Conservation (phyloP, 2,113 vertebrate species). For the Phalacrocorax carbo region DNA sequence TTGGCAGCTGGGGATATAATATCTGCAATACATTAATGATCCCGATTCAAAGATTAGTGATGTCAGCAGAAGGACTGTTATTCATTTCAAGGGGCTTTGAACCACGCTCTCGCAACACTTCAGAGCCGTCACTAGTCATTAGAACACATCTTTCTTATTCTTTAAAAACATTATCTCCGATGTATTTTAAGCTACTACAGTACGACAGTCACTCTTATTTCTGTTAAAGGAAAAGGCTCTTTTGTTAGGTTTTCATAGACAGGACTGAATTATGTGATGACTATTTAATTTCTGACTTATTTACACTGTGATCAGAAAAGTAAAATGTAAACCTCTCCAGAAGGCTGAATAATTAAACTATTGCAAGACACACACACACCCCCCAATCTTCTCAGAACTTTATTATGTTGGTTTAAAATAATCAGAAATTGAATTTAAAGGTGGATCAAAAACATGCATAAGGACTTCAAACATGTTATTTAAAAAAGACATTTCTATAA, state of each 20-base stretch:
- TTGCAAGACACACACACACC: rapidly evolving
- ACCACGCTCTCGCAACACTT: slow-evolving; percentile 14
- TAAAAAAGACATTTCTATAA: not conserved
- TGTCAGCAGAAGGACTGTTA: slow-evolving; percentile 33
- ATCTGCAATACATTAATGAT: slow-evolving; percentile 39
- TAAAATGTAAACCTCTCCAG: not conserved
- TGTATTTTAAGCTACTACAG: slow-evolving; percentile 35
- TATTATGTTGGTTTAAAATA: not conserved
- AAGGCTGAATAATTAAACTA: not conserved
- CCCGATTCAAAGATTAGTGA: slow-evolving; percentile 21
- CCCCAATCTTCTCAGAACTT: not conserved
- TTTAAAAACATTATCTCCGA: not conserved
- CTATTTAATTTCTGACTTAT: not conserved
- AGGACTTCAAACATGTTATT: not conserved
- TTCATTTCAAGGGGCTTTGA: slow-evolving; percentile 35
- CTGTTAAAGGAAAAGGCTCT: not conserved
- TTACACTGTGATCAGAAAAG: not conserved
- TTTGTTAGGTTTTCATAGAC: not conserved
- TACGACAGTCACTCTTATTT: not conserved
- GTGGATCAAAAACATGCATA: not conserved
- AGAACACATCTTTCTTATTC: slow-evolving; percentile 1
- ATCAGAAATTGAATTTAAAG: slow-evolving; percentile 4
- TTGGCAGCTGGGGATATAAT: slow-evolving; percentile 21
- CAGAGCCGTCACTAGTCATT: slow-evolving; percentile 8
- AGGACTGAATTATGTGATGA: not conserved